A percentile compares a stretch with the other conserved stretches of the same genome.
Evolutionary conservation across 30 jellyfish, hydroid and myxozoan genomes (phyloP).

Genomic region (Aurelia sp.): DNA sequence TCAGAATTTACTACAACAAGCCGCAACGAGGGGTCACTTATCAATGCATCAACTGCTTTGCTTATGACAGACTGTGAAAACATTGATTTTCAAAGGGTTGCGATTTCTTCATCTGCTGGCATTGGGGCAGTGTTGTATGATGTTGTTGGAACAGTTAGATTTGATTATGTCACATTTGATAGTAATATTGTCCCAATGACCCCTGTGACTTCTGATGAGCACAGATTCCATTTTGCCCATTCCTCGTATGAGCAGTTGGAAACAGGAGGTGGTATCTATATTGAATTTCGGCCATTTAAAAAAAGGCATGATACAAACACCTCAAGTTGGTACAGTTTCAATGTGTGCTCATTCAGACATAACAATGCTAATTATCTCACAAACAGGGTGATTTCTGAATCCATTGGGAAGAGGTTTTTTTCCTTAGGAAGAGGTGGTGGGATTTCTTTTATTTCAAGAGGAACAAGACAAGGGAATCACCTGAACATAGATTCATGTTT

Average conservation of each 20-base stretch:
- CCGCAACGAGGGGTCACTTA: not conserved
- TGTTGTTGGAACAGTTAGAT: constrained; percentile 23
- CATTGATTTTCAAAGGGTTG: not conserved
- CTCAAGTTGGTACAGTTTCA: constrained; percentile 4
- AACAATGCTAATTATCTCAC: constrained; percentile 27
- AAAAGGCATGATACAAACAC: too few species aligned
- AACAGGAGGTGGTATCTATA: constrained; percentile 71
- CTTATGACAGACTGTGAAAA: constrained; percentile 6
- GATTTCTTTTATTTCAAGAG: constrained; percentile 41
- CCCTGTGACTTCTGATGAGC: not conserved
- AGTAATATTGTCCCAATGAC: not conserved
- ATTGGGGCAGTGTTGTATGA: constrained; percentile 43
- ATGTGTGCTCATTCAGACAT: constrained; percentile 26
- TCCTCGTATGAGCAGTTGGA: too few species aligned
- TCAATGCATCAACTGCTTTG: constrained; percentile 14
- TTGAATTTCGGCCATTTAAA: constrained; percentile 34
- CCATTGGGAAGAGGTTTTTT: constrained; percentile 3
- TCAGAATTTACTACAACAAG: constrained; percentile 19
- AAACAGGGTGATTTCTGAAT: constrained; percentile 1
- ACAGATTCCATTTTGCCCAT: too few species aligned
- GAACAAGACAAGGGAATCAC: constrained; percentile 21
- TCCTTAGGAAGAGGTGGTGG: constrained; percentile 81
- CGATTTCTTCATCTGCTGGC: constrained; percentile 22
- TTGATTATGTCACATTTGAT: not conserved
- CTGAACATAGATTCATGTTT: constrained; percentile 10